Percentiles rank a stretch among this genome's conserved stretches.
Evolutionary conservation across 2,797 vertebrate species (phyloP).

Genomic region (Acrocephalus scirpaceus): DNA sequence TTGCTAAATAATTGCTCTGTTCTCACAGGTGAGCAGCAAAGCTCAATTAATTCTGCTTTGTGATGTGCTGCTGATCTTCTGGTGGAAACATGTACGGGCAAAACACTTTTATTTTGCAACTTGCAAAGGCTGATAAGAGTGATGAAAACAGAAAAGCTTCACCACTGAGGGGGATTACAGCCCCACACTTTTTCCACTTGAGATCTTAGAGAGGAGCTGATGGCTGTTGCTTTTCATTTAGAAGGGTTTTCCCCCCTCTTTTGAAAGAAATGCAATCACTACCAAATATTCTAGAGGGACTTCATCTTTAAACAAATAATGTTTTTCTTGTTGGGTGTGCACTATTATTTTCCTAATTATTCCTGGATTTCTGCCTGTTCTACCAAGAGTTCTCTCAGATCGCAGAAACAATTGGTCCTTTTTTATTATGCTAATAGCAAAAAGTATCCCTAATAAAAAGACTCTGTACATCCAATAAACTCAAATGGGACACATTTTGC

Average conservation of each 20-base stretch:
- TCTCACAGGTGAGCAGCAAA: conserved; percentile 32
- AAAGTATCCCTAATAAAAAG: conserved; percentile 53
- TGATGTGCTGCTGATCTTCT: conserved; percentile 16
- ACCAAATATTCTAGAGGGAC: conserved; percentile 59
- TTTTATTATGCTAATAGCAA: conserved; percentile 29
- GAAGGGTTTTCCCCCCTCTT: conserved; percentile 28
- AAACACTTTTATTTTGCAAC: conserved; percentile 51
- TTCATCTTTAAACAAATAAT: conserved; percentile 66
- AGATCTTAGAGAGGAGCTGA: conserved; percentile 31
- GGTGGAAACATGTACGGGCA: conserved; percentile 58
- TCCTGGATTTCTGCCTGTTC: conserved; percentile 71
- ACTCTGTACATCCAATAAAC: conserved; percentile 39
- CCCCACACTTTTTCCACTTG: background rate
- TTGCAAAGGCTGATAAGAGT: conserved; percentile 29
- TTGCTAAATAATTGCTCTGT: conserved; percentile 20
- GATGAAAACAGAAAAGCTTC: conserved; percentile 11
- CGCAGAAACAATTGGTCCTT: conserved; percentile 63
- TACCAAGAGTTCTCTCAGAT: conserved; percentile 69
- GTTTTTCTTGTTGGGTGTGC: conserved; percentile 70
- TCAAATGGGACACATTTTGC: background rate
- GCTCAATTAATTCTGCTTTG: conserved; percentile 34
- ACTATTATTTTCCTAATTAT: conserved; percentile 74
- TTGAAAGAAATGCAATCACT: conserved; percentile 27
- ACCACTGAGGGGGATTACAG: conserved; percentile 16
- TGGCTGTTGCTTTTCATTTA: conserved; percentile 67